Percentiles rank a stretch among this genome's conserved stretches.
Evolutionary conservation across 1,140 invertebrate genomes (phyloP).

Genomic region (Zaprionus vittiger): DNA sequence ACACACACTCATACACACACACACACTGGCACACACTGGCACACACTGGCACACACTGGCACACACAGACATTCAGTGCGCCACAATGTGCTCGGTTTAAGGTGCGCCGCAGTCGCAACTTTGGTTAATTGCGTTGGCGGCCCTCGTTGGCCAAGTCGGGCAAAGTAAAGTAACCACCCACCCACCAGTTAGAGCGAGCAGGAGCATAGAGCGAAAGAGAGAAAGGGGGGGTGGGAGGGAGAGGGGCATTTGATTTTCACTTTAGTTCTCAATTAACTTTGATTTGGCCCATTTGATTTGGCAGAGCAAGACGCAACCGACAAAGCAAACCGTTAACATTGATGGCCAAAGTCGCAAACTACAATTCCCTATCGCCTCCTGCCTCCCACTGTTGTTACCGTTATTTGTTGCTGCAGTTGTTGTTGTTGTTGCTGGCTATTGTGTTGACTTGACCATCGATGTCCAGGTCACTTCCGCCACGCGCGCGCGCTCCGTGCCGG

Average conservation of each 20-base stretch:
- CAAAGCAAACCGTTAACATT: constrained; percentile 69
- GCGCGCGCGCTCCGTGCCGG: constrained; percentile 32
- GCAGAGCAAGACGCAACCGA: constrained; percentile 30
- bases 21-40: constrained; percentile 26
- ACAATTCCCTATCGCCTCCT: background rate
- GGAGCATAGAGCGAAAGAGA: background rate
- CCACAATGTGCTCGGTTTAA: constrained; percentile 50
- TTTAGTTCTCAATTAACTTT: constrained; percentile 82
- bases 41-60: constrained; percentile 6
- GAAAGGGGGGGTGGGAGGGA: background rate
- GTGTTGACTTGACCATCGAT: constrained; percentile 28
- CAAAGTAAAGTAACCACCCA: constrained; percentile 24
- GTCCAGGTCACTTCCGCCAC: constrained; percentile 76
- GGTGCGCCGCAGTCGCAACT: constrained; percentile 71
- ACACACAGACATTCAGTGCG: constrained; percentile 2
- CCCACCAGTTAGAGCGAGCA: background rate
- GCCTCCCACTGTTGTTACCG: constrained; percentile 14
- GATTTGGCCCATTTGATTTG: constrained; percentile 79
- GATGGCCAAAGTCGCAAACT: constrained; percentile 47
- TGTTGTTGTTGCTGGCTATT: constrained; percentile 6
- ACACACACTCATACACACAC: constrained; percentile 36
- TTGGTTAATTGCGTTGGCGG: constrained; percentile 76
- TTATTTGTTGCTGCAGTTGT: constrained; percentile 2
- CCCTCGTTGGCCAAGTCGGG: constrained; percentile 51
- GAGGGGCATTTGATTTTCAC: constrained; percentile 73